These are phyloP conservation scores for Colletes gigas DNA, from an alignment of 1,140 invertebrate species.

Conservation along the genomic window DNA sequence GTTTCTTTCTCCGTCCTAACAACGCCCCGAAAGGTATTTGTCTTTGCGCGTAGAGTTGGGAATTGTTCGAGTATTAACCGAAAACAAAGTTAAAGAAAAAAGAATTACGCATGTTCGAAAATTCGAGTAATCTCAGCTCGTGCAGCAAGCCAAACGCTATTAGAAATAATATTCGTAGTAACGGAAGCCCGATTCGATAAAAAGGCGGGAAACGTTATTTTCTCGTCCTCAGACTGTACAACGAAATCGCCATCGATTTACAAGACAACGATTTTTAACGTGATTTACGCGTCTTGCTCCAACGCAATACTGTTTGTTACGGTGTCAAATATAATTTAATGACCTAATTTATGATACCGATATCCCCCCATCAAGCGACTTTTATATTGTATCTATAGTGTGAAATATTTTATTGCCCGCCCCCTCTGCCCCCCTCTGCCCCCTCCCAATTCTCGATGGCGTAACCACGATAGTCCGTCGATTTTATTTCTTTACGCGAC, in stretches of 20 bases:
- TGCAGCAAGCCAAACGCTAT: too few relatives aligned
- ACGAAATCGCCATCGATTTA: slow-evolving; percentile 41
- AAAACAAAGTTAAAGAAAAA: too few relatives aligned
- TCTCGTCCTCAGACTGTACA: neutral
- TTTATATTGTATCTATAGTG: neutral
- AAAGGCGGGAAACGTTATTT: neutral
- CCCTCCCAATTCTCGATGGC: neutral
- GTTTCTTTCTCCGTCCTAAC: neutral
- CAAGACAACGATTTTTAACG: neutral
- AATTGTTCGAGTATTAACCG: too few relatives aligned
- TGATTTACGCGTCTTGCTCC: neutral
- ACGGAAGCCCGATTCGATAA: neutral
- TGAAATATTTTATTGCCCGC: neutral
- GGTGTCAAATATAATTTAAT: neutral
- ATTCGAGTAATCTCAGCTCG: too few relatives aligned
- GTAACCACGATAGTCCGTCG: neutral
- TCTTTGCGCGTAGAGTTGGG: neutral
- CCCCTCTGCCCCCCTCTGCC: too few relatives aligned
- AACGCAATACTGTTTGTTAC: neutral
- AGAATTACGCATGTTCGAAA: too few relatives aligned
- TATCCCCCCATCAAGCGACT: neutral
- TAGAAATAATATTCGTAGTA: neutral
- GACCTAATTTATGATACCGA: neutral
- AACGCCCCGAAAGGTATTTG: neutral
- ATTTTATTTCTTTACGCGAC: neutral